Base-by-base conservation (phyloP, 2,113 vertebrate species). In the Heterochromis multidens region DNA sequence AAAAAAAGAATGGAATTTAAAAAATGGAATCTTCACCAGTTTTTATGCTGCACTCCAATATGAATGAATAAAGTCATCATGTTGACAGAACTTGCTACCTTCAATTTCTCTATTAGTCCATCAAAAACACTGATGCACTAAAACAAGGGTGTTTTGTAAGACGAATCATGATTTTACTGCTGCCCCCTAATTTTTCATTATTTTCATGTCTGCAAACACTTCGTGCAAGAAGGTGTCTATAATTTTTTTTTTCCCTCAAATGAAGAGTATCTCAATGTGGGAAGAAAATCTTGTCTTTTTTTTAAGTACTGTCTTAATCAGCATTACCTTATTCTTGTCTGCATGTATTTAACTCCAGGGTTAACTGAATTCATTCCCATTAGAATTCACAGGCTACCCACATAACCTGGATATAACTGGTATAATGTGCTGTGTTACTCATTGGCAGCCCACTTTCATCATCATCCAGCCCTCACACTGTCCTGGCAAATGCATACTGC, bases 321-420 rank as follows among this genome's bases (percentile, higher is more conserved):
- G 29, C 40, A 70, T 33, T 9, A 67, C 49, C 9, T 29, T 31
- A 10, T 29, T 77, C 46, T 84, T 16, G 77, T 92, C 85, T 83
- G 90, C 90, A 91, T 89, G 80, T 87, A 1, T 88, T 93, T 92
- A 89, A 91, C 87, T 85, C 80, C 79, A 4, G 87, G 88, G 85
- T 89, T 87, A 84, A 89, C 79, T 77, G 33, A 29, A 87, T 89
- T 85, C 85, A 46, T 13, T 74, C 72, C 77, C 81, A 88, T 86
- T 88, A 83, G 63, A 33, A 83, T 85, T 83, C 81, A 76, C 82
- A 59, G 79, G 57, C 85, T 58, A 1, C n/a, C 56, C 27, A 60
- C 77, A 14, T 29, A 62, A 35, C 35, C 63, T 74, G 46, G 27
- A 74, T 14, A 74, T 33, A 74, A 54, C 70, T 54, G 70, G 70